Base-by-base conservation (phyloP, 1,140 invertebrate species). In the Himalopsyche phryganea region DNA sequence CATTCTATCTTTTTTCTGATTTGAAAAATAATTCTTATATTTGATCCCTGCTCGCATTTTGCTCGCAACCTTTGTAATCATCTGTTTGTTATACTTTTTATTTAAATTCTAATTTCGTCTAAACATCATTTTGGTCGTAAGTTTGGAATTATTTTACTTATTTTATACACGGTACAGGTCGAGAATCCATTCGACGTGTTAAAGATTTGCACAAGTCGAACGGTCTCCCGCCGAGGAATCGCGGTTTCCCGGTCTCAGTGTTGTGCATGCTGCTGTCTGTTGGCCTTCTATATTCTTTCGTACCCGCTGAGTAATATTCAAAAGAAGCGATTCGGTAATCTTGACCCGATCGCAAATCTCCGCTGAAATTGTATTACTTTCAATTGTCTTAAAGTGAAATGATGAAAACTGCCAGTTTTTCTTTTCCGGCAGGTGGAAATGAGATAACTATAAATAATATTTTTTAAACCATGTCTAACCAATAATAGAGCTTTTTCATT, bases 191-290 rank as follows among this genome's bases (percentile, higher is more conserved):
- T 60, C 42, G 48, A 58, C 54, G 54, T 58, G 54, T 48, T 57
- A 45, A 57, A 63, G 47, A 56, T 20, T 52, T 50, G 53, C 55
- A 55, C 58, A 63, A 54, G 35, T 36, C 45, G 35, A 45, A 58
- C 50, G 36, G 54, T 58, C 48, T 57, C 40, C 55, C 54, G 51
- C 55, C 42, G 50, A 59, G 52, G 58, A 63, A 63, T 53, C 20
- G 36, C 59, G 18, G 42, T 60, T 63, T 60, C 53, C 53, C 53
- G 62, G 57, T 60, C 58, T 64, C 53, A 58, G 58, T 64, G 62
- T 64, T 64, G 53, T 64, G 62, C 62, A 64, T 64, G 62, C 62
- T 64, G 62, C 62, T 64, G 53, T 64, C 53, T 64, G 62, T 64
- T 64, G 62, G 62, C 62, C 62, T 64, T 64, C 53, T 64, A 64